These are phyloP conservation scores for Drosophila peninsularis DNA, from an alignment of 2,888 invertebrate genomes.

Conservation along the genomic window DNA sequence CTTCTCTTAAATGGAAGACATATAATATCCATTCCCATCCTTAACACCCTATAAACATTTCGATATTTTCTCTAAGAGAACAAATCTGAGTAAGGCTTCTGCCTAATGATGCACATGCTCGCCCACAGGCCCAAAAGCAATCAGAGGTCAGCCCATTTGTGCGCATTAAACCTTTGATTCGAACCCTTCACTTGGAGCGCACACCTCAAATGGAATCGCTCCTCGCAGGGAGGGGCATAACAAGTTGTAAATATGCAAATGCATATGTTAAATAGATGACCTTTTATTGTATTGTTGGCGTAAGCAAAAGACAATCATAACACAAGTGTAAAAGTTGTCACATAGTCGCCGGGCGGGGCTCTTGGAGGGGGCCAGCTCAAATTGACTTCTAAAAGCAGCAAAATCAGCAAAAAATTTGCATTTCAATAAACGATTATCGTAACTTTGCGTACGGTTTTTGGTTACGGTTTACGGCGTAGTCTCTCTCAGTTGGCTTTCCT, in stretches of 20 bases:
- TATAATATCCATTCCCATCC: too few relatives aligned
- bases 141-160: conserved; percentile 26
- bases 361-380: conserved; percentile 52
- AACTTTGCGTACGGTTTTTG: conserved; percentile 78
- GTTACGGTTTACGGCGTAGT: conserved; percentile 69
- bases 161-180: conserved; percentile 8
- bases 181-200: conserved; percentile 11
- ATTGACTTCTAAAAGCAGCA: conserved; percentile 82
- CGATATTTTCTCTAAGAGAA: background rate
- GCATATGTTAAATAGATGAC: conserved; percentile 62
- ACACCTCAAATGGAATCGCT: conserved; percentile 9
- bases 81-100: background rate
- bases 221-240: background rate
- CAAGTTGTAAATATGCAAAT: conserved; percentile 63
- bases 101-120: conserved; percentile 29
- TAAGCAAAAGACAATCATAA: conserved; percentile 62
- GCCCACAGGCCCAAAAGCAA: conserved; percentile 42
- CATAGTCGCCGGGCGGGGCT: conserved; percentile 28
- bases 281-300: conserved; percentile 60
- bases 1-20: too few relatives aligned
- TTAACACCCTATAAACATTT: background rate
- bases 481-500: conserved; percentile 12
- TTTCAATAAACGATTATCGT: conserved; percentile 84
- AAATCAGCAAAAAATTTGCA: conserved; percentile 85
- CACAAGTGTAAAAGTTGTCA: conserved; percentile 67